Evolutionary conservation across 2,797 vertebrate species (phyloP).

Genomic region (Phoebastria nigripes): DNA sequence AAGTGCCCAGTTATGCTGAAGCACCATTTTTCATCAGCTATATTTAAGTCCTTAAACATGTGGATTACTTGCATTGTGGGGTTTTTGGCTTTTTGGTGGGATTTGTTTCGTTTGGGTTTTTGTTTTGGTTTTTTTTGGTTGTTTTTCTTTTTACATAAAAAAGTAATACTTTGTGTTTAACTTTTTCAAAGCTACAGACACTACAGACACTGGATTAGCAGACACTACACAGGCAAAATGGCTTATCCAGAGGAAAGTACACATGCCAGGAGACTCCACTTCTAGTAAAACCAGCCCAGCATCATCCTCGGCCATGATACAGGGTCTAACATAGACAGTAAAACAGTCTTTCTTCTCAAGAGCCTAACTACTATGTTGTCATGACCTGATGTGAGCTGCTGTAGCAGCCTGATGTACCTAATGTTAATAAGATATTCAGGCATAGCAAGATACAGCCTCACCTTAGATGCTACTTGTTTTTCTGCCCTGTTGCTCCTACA

Average conservation of each 20-base stretch:
- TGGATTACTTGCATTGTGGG: background rate
- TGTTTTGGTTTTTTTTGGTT: background rate
- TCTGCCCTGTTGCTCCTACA: background rate
- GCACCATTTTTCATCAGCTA: background rate
- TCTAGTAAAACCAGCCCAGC: background rate
- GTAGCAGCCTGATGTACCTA: background rate
- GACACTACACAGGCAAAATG: background rate
- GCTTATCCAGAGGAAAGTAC: background rate
- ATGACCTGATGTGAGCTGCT: background rate
- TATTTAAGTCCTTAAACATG: background rate
- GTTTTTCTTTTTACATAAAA: background rate
- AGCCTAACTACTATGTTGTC: fast-evolving
- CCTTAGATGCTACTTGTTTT: background rate
- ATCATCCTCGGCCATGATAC: background rate
- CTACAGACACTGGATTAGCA: background rate
- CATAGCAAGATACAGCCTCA: background rate
- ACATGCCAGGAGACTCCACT: fast-evolving
- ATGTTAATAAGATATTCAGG: background rate
- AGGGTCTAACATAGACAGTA: background rate
- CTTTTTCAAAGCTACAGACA: background rate
- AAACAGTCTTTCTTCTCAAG: background rate
- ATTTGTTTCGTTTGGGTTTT: background rate
- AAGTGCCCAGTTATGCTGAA: background rate
- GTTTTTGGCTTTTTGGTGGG: background rate
- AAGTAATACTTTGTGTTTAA: background rate